A percentile compares a stretch with the other conserved stretches of the same genome.
Evolutionary conservation across 35 echinoderm and acorn worm genomes (phyloP).

Genomic region (Chiridota heheva): DNA sequence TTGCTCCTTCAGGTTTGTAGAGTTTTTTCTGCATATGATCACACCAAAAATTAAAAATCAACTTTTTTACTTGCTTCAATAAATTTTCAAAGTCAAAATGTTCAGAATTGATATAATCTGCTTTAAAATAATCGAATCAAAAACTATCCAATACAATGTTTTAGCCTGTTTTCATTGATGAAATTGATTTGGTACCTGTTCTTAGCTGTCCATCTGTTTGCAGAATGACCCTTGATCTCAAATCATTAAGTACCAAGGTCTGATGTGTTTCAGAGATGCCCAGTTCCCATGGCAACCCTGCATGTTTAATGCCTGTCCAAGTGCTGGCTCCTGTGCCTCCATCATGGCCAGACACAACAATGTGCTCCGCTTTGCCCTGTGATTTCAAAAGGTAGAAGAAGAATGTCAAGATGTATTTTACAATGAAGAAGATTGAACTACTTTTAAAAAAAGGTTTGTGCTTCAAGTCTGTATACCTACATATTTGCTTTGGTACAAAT

Average conservation of each 20-base stretch:
- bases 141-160: too few relatives aligned
- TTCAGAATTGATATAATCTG: too few relatives aligned
- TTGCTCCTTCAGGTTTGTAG: too few relatives aligned
- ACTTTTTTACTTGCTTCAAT: too few relatives aligned
- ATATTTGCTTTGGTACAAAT: not conserved
- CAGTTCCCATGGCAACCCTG: slow-evolving; percentile 97
- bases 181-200: too few relatives aligned
- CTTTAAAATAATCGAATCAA: too few relatives aligned
- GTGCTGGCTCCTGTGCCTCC: slow-evolving; percentile 96
- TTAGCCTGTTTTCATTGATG: too few relatives aligned
- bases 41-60: too few relatives aligned
- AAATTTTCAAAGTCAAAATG: too few relatives aligned
- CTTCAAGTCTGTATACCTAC: not conserved
- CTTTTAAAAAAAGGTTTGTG: not conserved
- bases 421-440: not conserved
- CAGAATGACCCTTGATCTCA: slow-evolving; percentile 91
- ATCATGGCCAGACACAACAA: slow-evolving; percentile 94
- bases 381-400: not conserved
- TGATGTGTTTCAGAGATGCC: slow-evolving; percentile 95
- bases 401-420: not conserved
- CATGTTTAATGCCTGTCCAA: slow-evolving; percentile 99
- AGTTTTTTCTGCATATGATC: too few relatives aligned
- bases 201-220: slow-evolving; percentile 98
- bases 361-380: slow-evolving; percentile 97
- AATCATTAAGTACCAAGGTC: slow-evolving; percentile 85